Percentiles rank a stretch among this genome's conserved stretches.
These are phyloP conservation scores for Choristoneura fumiferana DNA, from an alignment of 1,140 invertebrate genomes.

Conservation along the genomic window DNA sequence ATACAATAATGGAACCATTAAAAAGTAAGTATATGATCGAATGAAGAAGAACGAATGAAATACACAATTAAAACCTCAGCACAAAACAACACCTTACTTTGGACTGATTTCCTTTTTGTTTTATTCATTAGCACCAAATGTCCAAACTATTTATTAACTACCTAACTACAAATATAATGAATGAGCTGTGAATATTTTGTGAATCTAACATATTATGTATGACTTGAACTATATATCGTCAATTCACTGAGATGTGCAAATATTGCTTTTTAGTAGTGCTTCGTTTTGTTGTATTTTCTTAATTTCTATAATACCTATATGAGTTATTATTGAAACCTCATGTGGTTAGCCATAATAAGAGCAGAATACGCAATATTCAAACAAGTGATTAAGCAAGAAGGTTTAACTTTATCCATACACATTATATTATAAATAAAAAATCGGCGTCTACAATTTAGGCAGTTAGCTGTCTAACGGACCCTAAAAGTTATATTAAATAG, in stretches of 20 bases:
- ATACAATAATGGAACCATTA: too few species aligned
- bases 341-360: too few species aligned
- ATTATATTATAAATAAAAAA: too few species aligned
- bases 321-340: too few species aligned
- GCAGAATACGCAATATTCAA: too few species aligned
- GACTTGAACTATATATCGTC: conserved; percentile 1
- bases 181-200: conserved; percentile 17
- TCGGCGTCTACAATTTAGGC: too few species aligned
- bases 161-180: conserved; percentile 44
- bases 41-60: neutral
- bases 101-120: conserved; percentile 39
- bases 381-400: too few species aligned
- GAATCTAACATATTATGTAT: conserved; percentile 8
- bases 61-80: conserved; percentile 6
- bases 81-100: conserved; percentile 29
- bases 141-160: conserved; percentile 58
- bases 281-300: neutral
- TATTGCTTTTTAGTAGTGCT: neutral
- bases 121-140: conserved; percentile 64
- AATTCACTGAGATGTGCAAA: neutral
- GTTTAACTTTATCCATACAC: too few species aligned
- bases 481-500: too few species aligned
- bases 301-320: too few species aligned
- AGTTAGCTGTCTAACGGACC: too few species aligned
- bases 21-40: too few species aligned